phyloP scores from a whole-genome alignment of 2,797 vertebrate species.

The Poeciliopsis presidionis region DNA sequence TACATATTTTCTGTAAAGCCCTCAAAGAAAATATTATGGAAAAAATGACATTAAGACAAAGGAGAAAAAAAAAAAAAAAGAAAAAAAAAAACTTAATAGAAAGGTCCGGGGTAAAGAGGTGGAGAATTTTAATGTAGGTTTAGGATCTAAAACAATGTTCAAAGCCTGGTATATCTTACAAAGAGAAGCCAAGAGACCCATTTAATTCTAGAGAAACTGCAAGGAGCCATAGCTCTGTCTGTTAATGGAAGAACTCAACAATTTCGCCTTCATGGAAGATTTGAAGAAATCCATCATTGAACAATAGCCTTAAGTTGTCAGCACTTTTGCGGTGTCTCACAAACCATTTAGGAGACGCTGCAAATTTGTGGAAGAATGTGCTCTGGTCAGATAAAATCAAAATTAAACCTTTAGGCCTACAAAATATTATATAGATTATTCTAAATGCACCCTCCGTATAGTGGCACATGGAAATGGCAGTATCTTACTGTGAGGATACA shows the following conservation, averaged over 20 bases:
- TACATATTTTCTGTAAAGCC: not conserved
- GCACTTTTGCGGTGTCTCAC: not conserved
- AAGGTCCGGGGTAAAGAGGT: not conserved
- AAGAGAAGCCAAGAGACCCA: not conserved
- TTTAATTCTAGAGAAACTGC: not conserved
- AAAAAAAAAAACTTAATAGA: too few species aligned
- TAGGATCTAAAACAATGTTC: not conserved
- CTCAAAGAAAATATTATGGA: not conserved
- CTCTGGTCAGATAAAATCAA: not conserved
- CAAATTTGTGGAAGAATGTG: not conserved
- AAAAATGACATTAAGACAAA: not conserved
- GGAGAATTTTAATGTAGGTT: not conserved
- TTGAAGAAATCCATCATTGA: not conserved
- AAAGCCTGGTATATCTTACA: not conserved
- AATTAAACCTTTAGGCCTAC: not conserved
- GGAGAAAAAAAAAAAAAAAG: too few species aligned
- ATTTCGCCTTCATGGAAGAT: not conserved
- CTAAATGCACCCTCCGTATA: not conserved
- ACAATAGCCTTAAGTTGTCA: not conserved
- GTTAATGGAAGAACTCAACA: not conserved
- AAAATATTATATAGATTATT: not conserved
- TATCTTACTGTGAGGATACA: not conserved
- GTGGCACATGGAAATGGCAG: not conserved
- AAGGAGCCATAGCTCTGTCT: not conserved
- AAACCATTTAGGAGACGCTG: not conserved